phyloP scores from a whole-genome alignment of 2,113 vertebrate species.

The Panthera tigris region DNA sequence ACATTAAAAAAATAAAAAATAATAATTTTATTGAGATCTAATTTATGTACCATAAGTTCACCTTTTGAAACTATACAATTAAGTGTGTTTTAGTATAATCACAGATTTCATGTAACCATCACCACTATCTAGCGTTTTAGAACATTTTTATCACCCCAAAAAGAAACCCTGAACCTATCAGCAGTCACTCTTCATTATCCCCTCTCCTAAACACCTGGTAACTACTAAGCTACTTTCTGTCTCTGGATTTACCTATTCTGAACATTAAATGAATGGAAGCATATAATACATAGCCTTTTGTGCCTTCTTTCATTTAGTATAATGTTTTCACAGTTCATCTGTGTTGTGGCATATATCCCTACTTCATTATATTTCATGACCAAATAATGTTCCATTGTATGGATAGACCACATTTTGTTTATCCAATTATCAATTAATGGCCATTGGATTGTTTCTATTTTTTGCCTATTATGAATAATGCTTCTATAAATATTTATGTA shows the following conservation, averaged over 20 bases:
- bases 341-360: background rate
- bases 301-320: slow-evolving; percentile 14
- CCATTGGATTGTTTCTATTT: background rate
- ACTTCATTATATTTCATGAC: slow-evolving; percentile 1
- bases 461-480: background rate
- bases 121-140: background rate
- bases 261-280: background rate
- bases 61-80: background rate
- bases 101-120: background rate
- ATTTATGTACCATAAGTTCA: background rate
- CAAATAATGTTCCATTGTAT: background rate
- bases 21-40: background rate
- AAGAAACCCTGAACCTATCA: background rate
- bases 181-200: background rate
- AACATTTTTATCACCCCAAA: slow-evolving; percentile 14
- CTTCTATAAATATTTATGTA: background rate
- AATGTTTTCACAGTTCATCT: slow-evolving; percentile 24
- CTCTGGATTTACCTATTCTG: slow-evolving; percentile 4
- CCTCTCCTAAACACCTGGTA: background rate
- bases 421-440: background rate
- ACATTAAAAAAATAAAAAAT: background rate
- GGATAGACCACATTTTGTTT: background rate
- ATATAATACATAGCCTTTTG: background rate
- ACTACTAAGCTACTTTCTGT: background rate
- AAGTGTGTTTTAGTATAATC: background rate